Evolutionary conservation across 2,888 invertebrate genomes (phyloP), one percentile per base, ranked within the genome.

Genomic region (Prosopocoilus inquinatus): DNA sequence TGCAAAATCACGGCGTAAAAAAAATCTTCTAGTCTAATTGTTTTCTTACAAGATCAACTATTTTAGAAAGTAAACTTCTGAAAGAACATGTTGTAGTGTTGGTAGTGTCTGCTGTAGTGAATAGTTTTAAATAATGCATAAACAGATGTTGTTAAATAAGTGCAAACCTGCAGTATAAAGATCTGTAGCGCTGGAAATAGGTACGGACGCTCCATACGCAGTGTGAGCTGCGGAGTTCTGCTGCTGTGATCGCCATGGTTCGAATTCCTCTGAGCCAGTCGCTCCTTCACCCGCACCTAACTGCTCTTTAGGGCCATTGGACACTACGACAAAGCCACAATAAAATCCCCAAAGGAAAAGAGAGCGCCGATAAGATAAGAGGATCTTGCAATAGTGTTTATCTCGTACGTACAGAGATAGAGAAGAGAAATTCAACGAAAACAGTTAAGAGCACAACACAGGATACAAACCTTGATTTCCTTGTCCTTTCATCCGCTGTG

Each of bases 401-500:
- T 43, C 28, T 28, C 28, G n/a, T 28, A 20, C 16, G 33, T 32
- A 46, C 46, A 46, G 13, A 46, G 46, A 46, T 46, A 46, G 12
- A n/a, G 43, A 48, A 48, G 38, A 28, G 20, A 28, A 28, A 28
- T 28, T 28, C 20, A 28, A 28, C 20, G 20, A 28, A 28, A 28
- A 28, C 20, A 28, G 20, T 28, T 28, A 28, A n/a, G 20, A 28
- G 20, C 20, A 28, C 20, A 28, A 28, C 20, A 28, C 3, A 28
- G 5, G 20, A 28, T 28, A 28, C 75, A 65, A 70, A 88, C 88
- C 88, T 87, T 87, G 88, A 81, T 88, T 88, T 84, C 88, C 88
- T 85, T 88, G 88, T 85, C 88, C 88, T 88, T 89, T 89, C 87
- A 89, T 88, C 86, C 88, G 89, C 89, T 89, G 79, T 67, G 76